Conservation (phyloP, 2,888 invertebrate genomes). For the Cosmopolites sordidus region DNA sequence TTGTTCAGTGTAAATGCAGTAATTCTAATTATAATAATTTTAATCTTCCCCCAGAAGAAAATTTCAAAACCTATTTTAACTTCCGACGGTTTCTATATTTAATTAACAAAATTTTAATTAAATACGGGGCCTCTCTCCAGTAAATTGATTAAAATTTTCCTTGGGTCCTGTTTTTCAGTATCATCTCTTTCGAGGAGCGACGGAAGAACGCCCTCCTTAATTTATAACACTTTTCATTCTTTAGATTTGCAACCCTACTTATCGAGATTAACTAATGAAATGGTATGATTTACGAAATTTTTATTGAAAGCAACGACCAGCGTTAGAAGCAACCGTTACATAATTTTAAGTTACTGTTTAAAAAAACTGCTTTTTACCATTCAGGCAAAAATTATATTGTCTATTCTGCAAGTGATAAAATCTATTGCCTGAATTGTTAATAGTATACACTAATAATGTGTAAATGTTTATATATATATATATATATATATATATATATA, state of each 20-base stretch:
- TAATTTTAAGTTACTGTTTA: too few relatives aligned
- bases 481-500: too few relatives aligned
- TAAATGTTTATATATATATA: too few relatives aligned
- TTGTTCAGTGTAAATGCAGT: not conserved
- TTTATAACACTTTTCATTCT: conserved; percentile 37
- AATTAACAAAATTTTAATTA: conserved; percentile 27
- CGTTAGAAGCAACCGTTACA: too few relatives aligned
- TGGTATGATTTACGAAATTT: conserved; percentile 35
- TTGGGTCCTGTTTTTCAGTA: conserved; percentile 25
- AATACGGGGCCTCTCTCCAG: conserved; percentile 18
- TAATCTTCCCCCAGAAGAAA: conserved; percentile 8
- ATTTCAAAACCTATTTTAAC: conserved; percentile 14
- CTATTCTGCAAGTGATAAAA: too few relatives aligned
- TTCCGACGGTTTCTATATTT: conserved; percentile 21
- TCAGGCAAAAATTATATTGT: too few relatives aligned
- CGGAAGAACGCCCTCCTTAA: conserved; percentile 21
- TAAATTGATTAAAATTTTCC: conserved; percentile 28
- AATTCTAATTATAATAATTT: conserved; percentile 7
- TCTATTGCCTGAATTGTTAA: too few relatives aligned
- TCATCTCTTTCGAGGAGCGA: conserved; percentile 5
- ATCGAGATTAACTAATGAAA: conserved; percentile 41
- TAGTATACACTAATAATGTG: too few relatives aligned
- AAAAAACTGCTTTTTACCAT: too few relatives aligned
- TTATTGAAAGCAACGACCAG: not conserved
- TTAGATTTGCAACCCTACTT: conserved; percentile 40